These are phyloP conservation scores for Mesopsocus fuscifrons DNA, from an alignment of 2,888 invertebrate genomes.

Conservation along the genomic window DNA sequence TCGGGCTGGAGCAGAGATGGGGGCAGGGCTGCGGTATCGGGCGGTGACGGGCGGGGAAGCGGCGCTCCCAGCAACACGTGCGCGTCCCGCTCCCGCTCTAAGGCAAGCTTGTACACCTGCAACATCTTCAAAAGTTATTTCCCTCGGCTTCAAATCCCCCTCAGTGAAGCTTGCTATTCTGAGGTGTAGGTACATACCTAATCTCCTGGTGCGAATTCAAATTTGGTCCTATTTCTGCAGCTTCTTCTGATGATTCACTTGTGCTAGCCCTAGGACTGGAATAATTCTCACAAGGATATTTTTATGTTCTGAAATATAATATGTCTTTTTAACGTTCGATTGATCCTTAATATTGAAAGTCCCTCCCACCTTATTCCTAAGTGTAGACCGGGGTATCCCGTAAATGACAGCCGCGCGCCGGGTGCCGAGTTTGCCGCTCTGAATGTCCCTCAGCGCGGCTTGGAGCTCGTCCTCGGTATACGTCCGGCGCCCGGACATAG, in stretches of 20 bases:
- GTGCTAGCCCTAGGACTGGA: too few relatives aligned
- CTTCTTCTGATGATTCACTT: too few relatives aligned
- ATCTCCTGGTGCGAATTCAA: too few relatives aligned
- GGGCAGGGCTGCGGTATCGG: slow-evolving; percentile 29
- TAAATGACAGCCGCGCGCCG: slow-evolving; percentile 87
- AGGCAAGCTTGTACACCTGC: slow-evolving; percentile 59
- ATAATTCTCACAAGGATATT: too few relatives aligned
- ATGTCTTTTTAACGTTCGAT: too few relatives aligned
- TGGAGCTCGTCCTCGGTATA: slow-evolving; percentile 94
- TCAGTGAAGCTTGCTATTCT: too few relatives aligned
- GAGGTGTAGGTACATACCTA: too few relatives aligned
- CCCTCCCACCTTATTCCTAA: slow-evolving; percentile 86
- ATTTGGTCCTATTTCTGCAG: too few relatives aligned
- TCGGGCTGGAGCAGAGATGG: slow-evolving; percentile 23
- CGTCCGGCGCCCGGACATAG: slow-evolving; percentile 40
- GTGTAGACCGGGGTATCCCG: slow-evolving; percentile 88
- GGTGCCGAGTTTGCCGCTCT: slow-evolving; percentile 81
- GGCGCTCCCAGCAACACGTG: slow-evolving; percentile 25
- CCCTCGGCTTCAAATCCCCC: not conserved
- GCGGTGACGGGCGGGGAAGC: slow-evolving; percentile 20
- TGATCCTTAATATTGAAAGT: too few relatives aligned
- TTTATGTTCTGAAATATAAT: too few relatives aligned
- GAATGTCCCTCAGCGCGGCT: slow-evolving; percentile 84
- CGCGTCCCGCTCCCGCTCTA: slow-evolving; percentile 50
- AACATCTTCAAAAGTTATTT: slow-evolving; percentile 9